Conservation (phyloP, 2,888 invertebrate species). For the Neoaliturus tenellus region DNA sequence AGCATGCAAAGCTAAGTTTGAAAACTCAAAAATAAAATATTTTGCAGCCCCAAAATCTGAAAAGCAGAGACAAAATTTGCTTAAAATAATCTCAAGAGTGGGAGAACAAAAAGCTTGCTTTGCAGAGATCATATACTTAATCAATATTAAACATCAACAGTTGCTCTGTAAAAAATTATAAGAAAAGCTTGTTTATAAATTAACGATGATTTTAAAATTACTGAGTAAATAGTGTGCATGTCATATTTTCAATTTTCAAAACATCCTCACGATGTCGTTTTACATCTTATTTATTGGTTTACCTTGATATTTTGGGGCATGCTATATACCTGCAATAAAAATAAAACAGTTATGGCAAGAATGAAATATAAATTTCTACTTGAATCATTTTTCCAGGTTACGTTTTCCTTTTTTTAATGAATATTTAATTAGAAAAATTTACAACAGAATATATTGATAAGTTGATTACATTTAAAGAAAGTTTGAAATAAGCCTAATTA, state of each 20-base stretch:
- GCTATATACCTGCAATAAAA: slow-evolving; percentile 38
- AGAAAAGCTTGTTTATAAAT: not conserved
- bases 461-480: no score
- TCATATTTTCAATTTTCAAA: not conserved
- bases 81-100: not conserved
- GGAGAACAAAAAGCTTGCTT: not conserved
- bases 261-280: not conserved
- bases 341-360: slow-evolving; percentile 13
- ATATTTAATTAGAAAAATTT: no score
- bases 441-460: no score
- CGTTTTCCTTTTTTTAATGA: no score
- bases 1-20: not conserved
- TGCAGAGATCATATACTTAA: no score
- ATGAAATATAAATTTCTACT: not conserved
- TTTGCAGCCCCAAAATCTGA: slow-evolving; percentile 26
- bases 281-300: slow-evolving; percentile 1
- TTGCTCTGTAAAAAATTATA: not conserved
- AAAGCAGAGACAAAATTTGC: not conserved
- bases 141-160: no score
- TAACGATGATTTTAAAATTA: not conserved
- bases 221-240: not conserved
- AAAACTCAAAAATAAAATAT: not conserved
- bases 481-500: no score
- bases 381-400: not conserved
- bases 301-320: slow-evolving; percentile 29